phyloP scores from a whole-genome alignment of 2,797 vertebrate species.

The Garrulus glandarius region DNA sequence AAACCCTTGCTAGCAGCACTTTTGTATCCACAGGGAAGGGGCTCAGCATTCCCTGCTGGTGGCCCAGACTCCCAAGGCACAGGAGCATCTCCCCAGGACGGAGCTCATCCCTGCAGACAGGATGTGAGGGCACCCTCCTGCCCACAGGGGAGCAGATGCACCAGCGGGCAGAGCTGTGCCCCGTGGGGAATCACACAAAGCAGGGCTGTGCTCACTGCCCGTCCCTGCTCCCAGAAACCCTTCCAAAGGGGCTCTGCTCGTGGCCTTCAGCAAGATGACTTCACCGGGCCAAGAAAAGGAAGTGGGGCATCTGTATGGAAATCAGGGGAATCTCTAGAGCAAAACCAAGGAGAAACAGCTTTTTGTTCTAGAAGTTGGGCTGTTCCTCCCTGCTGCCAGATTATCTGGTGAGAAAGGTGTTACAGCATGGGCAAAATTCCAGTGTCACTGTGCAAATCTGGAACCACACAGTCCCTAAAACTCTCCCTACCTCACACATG shows the following conservation, averaged over 20 bases:
- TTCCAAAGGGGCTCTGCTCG: background rate
- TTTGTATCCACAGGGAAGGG: background rate
- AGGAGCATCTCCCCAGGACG: accelerated
- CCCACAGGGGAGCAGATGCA: background rate
- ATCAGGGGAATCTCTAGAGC: slow-evolving; percentile 23
- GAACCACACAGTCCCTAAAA: background rate
- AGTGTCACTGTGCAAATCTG: background rate
- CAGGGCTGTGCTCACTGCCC: background rate
- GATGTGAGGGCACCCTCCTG: background rate
- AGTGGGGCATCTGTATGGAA: slow-evolving; percentile 14
- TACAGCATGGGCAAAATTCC: background rate
- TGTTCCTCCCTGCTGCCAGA: background rate
- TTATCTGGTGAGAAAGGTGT: background rate
- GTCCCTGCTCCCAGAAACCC: background rate
- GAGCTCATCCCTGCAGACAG: background rate
- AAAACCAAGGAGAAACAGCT: background rate
- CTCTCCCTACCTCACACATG: background rate
- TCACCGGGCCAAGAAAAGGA: background rate
- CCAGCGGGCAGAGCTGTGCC: background rate
- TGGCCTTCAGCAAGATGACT: background rate
- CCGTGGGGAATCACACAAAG: background rate
- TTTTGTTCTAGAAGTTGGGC: background rate
- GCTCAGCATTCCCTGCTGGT: background rate
- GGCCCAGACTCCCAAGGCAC: background rate
- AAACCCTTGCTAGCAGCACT: too few relatives aligned